A percentile compares a stretch with the other conserved stretches of the same genome.
Evolutionary conservation across 2,888 invertebrate genomes (phyloP).

Genomic region (Bruchidius siliquastri): DNA sequence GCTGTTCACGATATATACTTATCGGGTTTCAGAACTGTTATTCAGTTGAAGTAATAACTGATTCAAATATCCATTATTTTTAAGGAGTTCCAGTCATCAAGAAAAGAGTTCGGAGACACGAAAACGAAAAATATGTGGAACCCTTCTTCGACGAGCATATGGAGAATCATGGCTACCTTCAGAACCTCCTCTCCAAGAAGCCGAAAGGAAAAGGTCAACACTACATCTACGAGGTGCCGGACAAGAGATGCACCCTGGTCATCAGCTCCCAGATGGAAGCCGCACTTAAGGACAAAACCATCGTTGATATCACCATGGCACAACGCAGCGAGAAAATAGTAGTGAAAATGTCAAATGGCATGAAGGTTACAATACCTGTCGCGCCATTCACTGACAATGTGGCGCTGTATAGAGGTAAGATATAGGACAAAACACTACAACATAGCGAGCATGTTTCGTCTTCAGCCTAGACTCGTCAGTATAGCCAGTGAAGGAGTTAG

Average conservation of each 20-base stretch:
- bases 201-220: conserved; percentile 51
- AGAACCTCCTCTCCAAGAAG: conserved; percentile 53
- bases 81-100: conserved; percentile 38
- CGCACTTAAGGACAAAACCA: conserved; percentile 70
- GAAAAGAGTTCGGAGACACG: conserved; percentile 36
- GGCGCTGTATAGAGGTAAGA: conserved; percentile 33
- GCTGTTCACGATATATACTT: too few species aligned
- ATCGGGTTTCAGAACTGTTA: too few species aligned
- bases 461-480: too few species aligned
- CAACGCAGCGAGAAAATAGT: conserved; percentile 69
- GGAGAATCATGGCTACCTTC: conserved; percentile 35
- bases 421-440: too few species aligned
- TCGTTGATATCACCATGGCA: conserved; percentile 70
- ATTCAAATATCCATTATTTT: too few species aligned
- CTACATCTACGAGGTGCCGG: conserved; percentile 70
- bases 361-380: conserved; percentile 62
- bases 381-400: conserved; percentile 37
- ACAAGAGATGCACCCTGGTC: conserved; percentile 66
- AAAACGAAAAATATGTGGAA: conserved; percentile 37
- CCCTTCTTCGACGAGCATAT: conserved; percentile 42
- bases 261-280: conserved; percentile 69
- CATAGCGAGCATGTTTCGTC: too few species aligned
- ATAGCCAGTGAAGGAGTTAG: too few species aligned
- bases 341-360: conserved; percentile 63
- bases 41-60: too few species aligned